Evolutionary conservation across 2,113 vertebrate genomes (phyloP).

Genomic region (Tor tambroides): DNA sequence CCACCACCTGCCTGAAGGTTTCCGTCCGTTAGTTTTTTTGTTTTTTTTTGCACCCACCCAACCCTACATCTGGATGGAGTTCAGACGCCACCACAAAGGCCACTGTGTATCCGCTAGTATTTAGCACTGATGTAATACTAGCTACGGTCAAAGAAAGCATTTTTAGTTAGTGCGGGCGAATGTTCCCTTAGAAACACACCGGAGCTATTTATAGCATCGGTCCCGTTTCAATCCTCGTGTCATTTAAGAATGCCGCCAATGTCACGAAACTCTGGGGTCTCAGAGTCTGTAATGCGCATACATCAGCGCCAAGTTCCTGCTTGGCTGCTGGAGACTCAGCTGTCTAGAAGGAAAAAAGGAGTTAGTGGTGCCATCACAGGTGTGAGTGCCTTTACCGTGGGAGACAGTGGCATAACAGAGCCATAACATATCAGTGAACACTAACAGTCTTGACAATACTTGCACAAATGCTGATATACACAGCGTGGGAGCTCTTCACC

Average conservation of each 20-base stretch:
- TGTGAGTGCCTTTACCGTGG: slow-evolving; percentile 45
- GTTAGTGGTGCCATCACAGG: slow-evolving; percentile 31
- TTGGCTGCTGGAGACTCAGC: slow-evolving; percentile 38
- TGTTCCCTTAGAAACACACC: background rate
- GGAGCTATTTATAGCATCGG: slow-evolving; percentile 18
- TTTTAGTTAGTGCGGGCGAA: slow-evolving; percentile 12
- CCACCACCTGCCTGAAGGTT: slow-evolving; percentile 50
- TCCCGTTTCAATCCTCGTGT: background rate
- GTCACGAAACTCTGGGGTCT: background rate
- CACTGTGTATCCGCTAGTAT: slow-evolving; percentile 46
- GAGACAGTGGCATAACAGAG: background rate
- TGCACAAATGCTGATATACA: slow-evolving; percentile 20
- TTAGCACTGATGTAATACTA: slow-evolving; percentile 34
- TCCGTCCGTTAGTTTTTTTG: background rate
- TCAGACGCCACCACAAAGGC: slow-evolving; percentile 53
- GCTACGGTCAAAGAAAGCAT: slow-evolving; percentile 33
- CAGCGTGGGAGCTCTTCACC: slow-evolving; percentile 16
- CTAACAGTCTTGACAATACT: background rate
- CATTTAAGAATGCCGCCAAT: slow-evolving; percentile 29
- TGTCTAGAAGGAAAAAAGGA: slow-evolving; percentile 27
- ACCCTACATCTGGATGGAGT: slow-evolving; percentile 48
- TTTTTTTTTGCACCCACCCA: background rate
- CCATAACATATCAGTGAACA: slow-evolving; percentile 11
- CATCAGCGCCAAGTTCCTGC: slow-evolving; percentile 10
- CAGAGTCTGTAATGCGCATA: slow-evolving; percentile 4